phyloP scores from a whole-genome alignment of 2,888 invertebrate genomes.

The Cosmorhoe ocellata region DNA sequence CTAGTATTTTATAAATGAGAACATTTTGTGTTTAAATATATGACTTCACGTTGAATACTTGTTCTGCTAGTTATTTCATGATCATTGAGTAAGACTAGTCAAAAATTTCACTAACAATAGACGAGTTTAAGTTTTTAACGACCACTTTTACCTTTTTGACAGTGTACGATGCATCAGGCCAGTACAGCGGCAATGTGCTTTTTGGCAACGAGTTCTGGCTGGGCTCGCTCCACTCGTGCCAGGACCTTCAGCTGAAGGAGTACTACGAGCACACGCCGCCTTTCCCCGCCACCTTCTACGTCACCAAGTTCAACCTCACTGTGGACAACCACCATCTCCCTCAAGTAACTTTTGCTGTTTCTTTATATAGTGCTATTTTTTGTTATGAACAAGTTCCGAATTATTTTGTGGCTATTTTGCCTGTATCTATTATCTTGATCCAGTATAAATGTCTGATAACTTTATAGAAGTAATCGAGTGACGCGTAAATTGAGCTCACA shows the following conservation, averaged over 20 bases:
- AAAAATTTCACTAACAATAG: too few species aligned
- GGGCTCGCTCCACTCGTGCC: conserved; percentile 87
- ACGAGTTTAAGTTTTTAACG: too few species aligned
- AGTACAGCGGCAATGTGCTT: conserved; percentile 88
- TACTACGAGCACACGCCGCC: conserved; percentile 82
- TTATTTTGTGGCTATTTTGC: too few species aligned
- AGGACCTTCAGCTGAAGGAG: conserved; percentile 82
- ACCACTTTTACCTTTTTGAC: conserved; percentile 41
- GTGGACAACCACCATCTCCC: conserved; percentile 78
- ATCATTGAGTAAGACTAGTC: too few species aligned
- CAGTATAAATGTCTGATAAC: too few species aligned
- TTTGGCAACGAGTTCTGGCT: conserved; percentile 93
- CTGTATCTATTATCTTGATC: too few species aligned
- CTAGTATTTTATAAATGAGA: too few species aligned
- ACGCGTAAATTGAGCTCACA: too few species aligned
- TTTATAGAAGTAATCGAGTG: neutral
- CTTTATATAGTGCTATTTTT: neutral
- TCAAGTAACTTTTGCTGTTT: conserved; percentile 59
- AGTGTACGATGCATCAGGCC: conserved; percentile 92
- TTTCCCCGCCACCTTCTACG: conserved; percentile 83
- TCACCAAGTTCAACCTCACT: conserved; percentile 82
- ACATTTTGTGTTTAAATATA: too few species aligned
- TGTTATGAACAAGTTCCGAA: too few species aligned
- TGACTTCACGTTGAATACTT: too few species aligned
- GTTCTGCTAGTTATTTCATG: too few species aligned